Conservation (phyloP, 2,113 vertebrate species). For the Poecilia latipinna region DNA sequence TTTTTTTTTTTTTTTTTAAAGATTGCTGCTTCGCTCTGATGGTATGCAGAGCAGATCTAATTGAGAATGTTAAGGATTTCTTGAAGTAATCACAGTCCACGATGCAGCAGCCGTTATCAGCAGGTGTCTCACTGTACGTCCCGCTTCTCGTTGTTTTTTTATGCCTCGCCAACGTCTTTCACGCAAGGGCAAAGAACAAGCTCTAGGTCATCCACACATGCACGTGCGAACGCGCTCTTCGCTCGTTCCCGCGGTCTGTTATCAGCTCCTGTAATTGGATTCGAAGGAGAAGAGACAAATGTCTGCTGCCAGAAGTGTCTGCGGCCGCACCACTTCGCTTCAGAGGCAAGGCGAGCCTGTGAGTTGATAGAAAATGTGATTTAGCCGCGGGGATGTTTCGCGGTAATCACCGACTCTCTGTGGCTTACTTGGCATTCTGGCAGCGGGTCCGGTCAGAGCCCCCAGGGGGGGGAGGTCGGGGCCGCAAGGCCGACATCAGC, state of each 20-base stretch:
- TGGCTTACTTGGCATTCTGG: slow-evolving; percentile 47
- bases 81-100: slow-evolving; percentile 11
- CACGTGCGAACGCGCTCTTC: slow-evolving; percentile 54
- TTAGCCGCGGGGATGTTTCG: slow-evolving; percentile 1
- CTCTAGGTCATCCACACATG: slow-evolving; percentile 31
- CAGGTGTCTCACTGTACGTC: slow-evolving; percentile 8
- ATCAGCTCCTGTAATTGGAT: slow-evolving; percentile 55
- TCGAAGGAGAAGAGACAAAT: slow-evolving; percentile 41
- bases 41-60: slow-evolving; percentile 15
- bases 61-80: slow-evolving; percentile 18
- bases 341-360: slow-evolving; percentile 4
- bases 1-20: slow-evolving; percentile 6
- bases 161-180: neutral
- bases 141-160: neutral
- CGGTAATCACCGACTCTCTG: slow-evolving; percentile 36
- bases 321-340: slow-evolving; percentile 34
- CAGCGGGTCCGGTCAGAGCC: slow-evolving; percentile 52
- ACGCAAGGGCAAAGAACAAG: slow-evolving; percentile 17
- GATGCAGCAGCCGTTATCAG: slow-evolving; percentile 23
- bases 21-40: slow-evolving; percentile 23
- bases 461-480: slow-evolving; percentile 31
- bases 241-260: slow-evolving; percentile 29
- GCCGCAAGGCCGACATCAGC: slow-evolving; percentile 32
- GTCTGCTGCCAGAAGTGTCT: slow-evolving; percentile 42
- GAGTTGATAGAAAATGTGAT: slow-evolving; percentile 14